Conservation (phyloP, 2,113 vertebrate species). For the Grammomys surdaster region DNA sequence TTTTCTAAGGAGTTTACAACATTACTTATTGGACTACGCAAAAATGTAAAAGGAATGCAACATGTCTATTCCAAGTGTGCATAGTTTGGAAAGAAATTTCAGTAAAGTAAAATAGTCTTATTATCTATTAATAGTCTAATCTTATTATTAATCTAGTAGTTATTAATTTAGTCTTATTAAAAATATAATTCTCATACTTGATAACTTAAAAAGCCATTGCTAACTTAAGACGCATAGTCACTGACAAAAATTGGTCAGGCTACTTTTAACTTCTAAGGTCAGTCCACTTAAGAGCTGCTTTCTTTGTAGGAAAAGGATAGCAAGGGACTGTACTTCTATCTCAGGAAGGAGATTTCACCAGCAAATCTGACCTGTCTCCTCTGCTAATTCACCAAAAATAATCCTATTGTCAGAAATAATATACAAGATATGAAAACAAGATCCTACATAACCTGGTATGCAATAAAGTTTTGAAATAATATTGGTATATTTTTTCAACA, state of each 20-base stretch:
- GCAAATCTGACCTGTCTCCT: conserved; percentile 80
- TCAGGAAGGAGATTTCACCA: conserved; percentile 67
- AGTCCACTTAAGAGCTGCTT: conserved; percentile 35
- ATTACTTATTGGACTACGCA: conserved; percentile 32
- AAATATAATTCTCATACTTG: conserved; percentile 57
- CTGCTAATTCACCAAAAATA: conserved; percentile 80
- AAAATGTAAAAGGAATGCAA: conserved; percentile 55
- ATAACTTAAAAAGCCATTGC: conserved; percentile 25
- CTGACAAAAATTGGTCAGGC: conserved; percentile 46
- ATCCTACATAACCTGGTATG: conserved; percentile 52
- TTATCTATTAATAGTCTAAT: neutral
- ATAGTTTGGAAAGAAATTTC: conserved; percentile 48
- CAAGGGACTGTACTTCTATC: conserved; percentile 47
- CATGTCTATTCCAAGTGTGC: conserved; percentile 11
- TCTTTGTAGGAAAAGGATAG: conserved; percentile 17
- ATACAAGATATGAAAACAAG: conserved; percentile 75
- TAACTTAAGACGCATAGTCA: conserved; percentile 59
- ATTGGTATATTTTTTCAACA: conserved; percentile 51
- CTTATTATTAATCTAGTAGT: no score
- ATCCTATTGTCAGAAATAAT: conserved; percentile 82
- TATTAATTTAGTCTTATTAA: neutral
- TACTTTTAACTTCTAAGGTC: conserved; percentile 58
- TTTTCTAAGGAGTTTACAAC: conserved; percentile 54
- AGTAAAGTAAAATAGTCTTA: conserved; percentile 52
- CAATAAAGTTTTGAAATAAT: conserved; percentile 65